phyloP scores from a whole-genome alignment of 2,113 vertebrate species.

The Dendrocopos noguchii region DNA sequence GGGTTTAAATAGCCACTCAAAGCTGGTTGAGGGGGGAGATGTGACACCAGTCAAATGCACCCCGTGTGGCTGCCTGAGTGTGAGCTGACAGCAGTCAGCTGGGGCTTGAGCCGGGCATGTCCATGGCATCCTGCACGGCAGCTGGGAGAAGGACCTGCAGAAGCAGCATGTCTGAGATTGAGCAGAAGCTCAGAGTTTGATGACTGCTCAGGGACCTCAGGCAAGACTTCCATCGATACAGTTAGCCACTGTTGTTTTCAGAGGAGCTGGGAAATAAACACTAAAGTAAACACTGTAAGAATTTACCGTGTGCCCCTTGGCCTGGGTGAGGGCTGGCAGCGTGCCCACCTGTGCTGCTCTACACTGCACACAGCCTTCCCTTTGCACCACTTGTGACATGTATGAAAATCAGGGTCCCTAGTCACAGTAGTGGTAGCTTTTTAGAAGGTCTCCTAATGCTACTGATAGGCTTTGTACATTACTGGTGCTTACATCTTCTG shows the following conservation, averaged over 20 bases:
- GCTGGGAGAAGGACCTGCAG: slow-evolving; percentile 8
- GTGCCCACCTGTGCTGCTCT: not conserved
- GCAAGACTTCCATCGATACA: slow-evolving; percentile 20
- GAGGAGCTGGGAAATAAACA: slow-evolving; percentile 7
- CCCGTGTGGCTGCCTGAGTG: not conserved
- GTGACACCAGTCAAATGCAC: slow-evolving; percentile 34
- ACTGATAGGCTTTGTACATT: not conserved
- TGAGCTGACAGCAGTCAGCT: slow-evolving; percentile 28
- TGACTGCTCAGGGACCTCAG: not conserved
- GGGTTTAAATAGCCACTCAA: slow-evolving; percentile 6
- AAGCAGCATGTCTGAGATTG: not conserved
- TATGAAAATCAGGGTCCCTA: not conserved
- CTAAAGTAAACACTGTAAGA: not conserved
- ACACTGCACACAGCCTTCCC: not conserved
- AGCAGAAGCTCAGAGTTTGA: slow-evolving; percentile 39
- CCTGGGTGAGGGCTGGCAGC: not conserved
- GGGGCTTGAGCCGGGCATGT: slow-evolving; percentile 42
- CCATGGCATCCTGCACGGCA: not conserved
- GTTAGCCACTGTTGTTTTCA: slow-evolving; percentile 11
- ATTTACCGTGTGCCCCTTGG: not conserved
- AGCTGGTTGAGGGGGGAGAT: not conserved
- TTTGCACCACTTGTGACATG: not conserved
- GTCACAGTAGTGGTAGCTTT: not conserved
- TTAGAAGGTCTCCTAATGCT: not conserved
- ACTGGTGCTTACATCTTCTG: not conserved